Evolutionary conservation across 2,113 vertebrate species (phyloP).

Genomic region (Brachypteracias leptosomus): DNA sequence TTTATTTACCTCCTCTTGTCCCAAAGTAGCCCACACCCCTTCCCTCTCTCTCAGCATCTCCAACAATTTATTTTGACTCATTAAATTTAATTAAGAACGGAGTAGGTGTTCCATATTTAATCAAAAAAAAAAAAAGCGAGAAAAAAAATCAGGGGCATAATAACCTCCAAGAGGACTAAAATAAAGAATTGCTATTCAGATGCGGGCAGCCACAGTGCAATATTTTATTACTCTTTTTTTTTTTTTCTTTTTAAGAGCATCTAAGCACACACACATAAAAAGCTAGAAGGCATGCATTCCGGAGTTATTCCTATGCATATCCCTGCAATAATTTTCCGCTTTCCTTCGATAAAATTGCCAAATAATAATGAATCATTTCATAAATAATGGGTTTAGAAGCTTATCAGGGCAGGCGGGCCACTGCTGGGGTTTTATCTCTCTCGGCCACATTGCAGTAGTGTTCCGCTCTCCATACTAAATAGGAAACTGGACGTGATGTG

Average conservation of each 20-base stretch:
- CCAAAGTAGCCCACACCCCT: conserved; percentile 18
- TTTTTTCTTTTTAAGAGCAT: conserved; percentile 59
- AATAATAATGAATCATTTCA: conserved; percentile 97
- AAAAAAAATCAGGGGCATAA: background rate
- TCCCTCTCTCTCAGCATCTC: conserved; percentile 13
- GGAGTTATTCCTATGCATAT: conserved; percentile 75
- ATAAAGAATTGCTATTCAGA: conserved; percentile 66
- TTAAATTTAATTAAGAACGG: conserved; percentile 73
- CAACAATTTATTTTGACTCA: conserved; percentile 67
- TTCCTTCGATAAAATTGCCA: conserved; percentile 90
- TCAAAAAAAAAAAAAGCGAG: background rate
- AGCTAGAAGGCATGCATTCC: conserved; percentile 72
- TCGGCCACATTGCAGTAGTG: conserved; percentile 90
- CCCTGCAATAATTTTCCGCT: conserved; percentile 81
- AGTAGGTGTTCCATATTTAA: conserved; percentile 68
- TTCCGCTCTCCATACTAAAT: conserved; percentile 91
- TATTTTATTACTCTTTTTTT: conserved; percentile 46
- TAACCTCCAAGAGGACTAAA: conserved; percentile 62
- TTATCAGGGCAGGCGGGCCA: conserved; percentile 92
- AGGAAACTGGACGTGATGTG: conserved; percentile 86
- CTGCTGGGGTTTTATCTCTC: conserved; percentile 87
- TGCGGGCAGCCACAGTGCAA: conserved; percentile 39
- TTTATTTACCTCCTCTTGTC: conserved; percentile 30
- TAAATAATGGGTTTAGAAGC: conserved; percentile 92
- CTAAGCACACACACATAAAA: conserved; percentile 65